Base-by-base conservation (phyloP, 2,113 vertebrate species). In the Heliornis fulica region DNA sequence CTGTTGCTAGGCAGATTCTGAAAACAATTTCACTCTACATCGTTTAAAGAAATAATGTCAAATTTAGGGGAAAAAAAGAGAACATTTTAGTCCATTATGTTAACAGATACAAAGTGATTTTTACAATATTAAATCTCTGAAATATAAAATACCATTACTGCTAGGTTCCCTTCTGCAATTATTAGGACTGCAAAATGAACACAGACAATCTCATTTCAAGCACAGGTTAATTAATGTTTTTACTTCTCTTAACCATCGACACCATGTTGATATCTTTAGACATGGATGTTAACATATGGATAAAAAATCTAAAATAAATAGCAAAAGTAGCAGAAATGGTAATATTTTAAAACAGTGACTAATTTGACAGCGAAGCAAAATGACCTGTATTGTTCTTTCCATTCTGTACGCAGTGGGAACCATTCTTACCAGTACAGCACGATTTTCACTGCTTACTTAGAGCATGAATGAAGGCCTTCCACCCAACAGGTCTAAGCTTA, bases 1-100 rank as follows among this genome's bases (percentile, higher is more conserved):
- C 63, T 86, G 95, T 96, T 97, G 96, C 95, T 92, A 93, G 91
- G 92, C 93, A 87, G 94, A 96, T 86, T 91, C 40, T 34, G 64
- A 64, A 43, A 64, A 48, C n/a, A 10, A 34, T 53, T 66, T 65
- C 5, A 34, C 69, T 48, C 70, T 25, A 56, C 68, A n/a, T 40
- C 29, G 43, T 69, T 92, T 86, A 51, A 95, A 96, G 68, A 20
- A 66, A 34, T 28, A 46, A 29, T 15, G 31, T 46, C 50, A 72
- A 82, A 74, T 71, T 87, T 25, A 7, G 21, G 15, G 11, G 7
- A n/a, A 11, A 12, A 29, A 38, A 29, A 5, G 8, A 48, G 10
- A 53, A 26, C 28, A 48, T 38, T 65, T 53, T 74, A 61, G 34
- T 56, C 18, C 7, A 20, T 61, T 78, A 26, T 65, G 57, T 77